These are phyloP conservation scores for Phocoena sinus DNA, from an alignment of 2,113 vertebrate species.

Conservation along the genomic window DNA sequence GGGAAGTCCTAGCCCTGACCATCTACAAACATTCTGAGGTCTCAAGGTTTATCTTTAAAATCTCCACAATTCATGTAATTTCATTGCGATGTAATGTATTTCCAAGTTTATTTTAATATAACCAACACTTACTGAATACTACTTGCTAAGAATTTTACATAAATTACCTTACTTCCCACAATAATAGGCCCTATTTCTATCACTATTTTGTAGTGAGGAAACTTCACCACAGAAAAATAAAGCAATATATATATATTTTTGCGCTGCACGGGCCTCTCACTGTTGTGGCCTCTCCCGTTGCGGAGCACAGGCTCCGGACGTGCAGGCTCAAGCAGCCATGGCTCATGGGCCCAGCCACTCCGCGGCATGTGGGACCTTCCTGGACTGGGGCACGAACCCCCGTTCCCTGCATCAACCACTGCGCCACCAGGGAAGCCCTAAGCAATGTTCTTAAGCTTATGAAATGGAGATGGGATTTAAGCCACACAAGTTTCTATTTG, in stretches of 20 bases:
- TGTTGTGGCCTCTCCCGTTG: no score
- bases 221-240: no score
- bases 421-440: neutral
- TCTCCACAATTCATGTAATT: neutral
- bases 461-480: neutral
- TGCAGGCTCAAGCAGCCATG: no score
- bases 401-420: no score
- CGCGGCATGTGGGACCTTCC: no score
- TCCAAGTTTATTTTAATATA: neutral
- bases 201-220: neutral
- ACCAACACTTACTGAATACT: neutral
- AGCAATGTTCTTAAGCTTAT: neutral
- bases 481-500: neutral
- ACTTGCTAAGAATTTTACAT: neutral
- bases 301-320: no score
- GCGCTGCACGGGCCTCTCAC: no score
- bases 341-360: no score
- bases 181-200: neutral
- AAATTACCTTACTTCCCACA: neutral
- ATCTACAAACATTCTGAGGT: neutral
- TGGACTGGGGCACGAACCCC: accelerated
- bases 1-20: no score
- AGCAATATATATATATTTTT: no score
- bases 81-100: neutral
- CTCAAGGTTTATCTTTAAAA: neutral